Conservation (phyloP, 2,113 vertebrate genomes). For the Macaca mulatta region DNA sequence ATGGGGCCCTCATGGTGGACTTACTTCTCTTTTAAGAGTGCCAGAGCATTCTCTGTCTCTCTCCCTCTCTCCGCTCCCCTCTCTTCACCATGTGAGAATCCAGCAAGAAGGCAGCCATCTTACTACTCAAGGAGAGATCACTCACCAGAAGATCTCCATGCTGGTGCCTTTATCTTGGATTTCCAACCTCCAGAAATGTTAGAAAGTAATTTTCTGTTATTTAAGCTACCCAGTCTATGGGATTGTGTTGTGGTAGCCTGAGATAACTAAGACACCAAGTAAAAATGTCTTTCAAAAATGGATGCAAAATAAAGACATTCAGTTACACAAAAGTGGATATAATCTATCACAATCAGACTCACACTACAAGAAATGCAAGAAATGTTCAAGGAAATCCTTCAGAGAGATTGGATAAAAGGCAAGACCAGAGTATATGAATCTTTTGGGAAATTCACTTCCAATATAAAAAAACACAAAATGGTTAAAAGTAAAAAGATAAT, state of each 20-base stretch:
- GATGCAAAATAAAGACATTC: background rate
- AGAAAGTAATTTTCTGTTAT: background rate
- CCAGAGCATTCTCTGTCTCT: background rate
- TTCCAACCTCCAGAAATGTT: background rate
- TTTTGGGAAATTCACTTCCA: background rate
- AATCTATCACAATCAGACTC: background rate
- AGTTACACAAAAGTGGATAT: background rate
- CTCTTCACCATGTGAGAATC: background rate
- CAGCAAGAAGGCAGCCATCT: background rate
- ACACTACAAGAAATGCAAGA: background rate
- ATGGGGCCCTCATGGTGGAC: background rate
- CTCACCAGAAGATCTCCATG: background rate
- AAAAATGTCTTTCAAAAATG: background rate
- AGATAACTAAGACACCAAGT: background rate
- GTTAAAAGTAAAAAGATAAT: background rate
- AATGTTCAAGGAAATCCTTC: background rate
- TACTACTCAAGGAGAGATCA: background rate
- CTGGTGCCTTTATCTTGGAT: background rate
- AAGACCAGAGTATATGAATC: background rate
- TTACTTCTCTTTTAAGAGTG: background rate
- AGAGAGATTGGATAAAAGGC: background rate
- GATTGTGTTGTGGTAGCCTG: background rate
- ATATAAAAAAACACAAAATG: background rate
- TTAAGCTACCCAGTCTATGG: background rate
- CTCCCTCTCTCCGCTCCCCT: too few species aligned